These are phyloP conservation scores for Scarus forsteni DNA, from an alignment of 2,797 vertebrate genomes.

Conservation along the genomic window DNA sequence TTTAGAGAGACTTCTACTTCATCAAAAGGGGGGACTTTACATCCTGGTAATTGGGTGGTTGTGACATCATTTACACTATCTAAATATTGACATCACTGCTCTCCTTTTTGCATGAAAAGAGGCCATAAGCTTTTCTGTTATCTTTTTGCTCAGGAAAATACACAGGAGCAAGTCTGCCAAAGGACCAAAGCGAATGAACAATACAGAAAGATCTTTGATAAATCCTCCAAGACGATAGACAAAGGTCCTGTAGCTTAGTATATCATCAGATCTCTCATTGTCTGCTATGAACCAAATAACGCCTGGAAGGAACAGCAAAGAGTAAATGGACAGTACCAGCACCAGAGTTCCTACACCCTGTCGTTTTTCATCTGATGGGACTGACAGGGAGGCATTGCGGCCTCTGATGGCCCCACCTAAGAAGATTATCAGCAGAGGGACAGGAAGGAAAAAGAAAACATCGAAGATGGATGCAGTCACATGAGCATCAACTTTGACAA, in stretches of 20 bases:
- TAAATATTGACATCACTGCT: neutral
- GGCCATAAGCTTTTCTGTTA: neutral
- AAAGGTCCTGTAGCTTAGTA: neutral
- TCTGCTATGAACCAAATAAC: neutral
- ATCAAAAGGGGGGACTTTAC: no score
- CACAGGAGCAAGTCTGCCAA: slow-evolving; percentile 18
- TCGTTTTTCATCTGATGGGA: slow-evolving; percentile 3
- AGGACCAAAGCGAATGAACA: neutral
- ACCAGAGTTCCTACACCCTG: slow-evolving; percentile 9
- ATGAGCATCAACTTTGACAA: accelerated
- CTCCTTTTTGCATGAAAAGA: slow-evolving; percentile 14
- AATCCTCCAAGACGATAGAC: no score
- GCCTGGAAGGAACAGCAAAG: neutral
- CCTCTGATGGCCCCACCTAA: slow-evolving; percentile 23
- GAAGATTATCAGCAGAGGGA: slow-evolving; percentile 32
- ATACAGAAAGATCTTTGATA: accelerated
- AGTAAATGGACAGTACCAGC: slow-evolving; percentile 14
- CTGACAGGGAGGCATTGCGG: neutral
- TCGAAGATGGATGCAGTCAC: accelerated
- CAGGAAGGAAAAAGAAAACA: slow-evolving; percentile 1
- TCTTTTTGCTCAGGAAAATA: slow-evolving; percentile 24
- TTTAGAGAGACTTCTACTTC: no score
- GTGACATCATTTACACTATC: no score
- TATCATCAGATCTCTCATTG: neutral
- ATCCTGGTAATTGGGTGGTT: no score